phyloP scores from a whole-genome alignment of 2,888 invertebrate species.

The Dicranocentrus wangi region DNA sequence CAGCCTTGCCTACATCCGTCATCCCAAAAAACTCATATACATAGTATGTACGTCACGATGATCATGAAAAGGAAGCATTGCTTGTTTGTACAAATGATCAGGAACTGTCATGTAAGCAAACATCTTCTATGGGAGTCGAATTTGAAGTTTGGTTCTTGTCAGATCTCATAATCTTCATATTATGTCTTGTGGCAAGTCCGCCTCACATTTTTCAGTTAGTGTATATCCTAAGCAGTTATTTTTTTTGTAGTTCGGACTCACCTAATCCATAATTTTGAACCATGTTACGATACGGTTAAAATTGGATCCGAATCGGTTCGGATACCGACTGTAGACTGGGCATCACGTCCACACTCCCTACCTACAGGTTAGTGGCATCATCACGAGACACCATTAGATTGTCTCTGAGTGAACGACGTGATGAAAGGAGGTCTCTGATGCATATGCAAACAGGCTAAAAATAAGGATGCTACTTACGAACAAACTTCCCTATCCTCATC shows the following conservation, averaged over 20 bases:
- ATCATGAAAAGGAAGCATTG: background rate
- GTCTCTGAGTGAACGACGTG: conserved; percentile 45
- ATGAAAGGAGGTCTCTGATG: conserved; percentile 60
- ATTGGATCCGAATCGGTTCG: background rate
- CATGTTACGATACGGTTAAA: background rate
- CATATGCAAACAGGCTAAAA: conserved; percentile 46
- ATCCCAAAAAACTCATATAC: conserved; percentile 9
- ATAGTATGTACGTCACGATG: background rate
- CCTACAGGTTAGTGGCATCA: conserved; percentile 46
- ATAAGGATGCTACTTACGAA: conserved; percentile 32
- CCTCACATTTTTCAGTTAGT: background rate
- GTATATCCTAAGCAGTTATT: too few relatives aligned
- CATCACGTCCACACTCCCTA: conserved; percentile 12
- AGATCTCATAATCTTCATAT: background rate
- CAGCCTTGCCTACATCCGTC: conserved; percentile 17
- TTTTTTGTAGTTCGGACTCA: background rate
- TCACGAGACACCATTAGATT: conserved; percentile 47
- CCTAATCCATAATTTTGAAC: background rate
- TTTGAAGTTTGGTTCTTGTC: conserved; percentile 1
- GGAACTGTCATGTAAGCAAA: conserved; percentile 1
- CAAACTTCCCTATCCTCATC: background rate
- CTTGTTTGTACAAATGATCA: background rate
- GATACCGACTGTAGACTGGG: background rate
- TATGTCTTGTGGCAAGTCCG: too few relatives aligned
- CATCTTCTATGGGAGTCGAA: conserved; percentile 3